These are phyloP conservation scores for Chaetophractus vellerosus DNA, from an alignment of 2,797 vertebrate genomes.

Conservation along the genomic window DNA sequence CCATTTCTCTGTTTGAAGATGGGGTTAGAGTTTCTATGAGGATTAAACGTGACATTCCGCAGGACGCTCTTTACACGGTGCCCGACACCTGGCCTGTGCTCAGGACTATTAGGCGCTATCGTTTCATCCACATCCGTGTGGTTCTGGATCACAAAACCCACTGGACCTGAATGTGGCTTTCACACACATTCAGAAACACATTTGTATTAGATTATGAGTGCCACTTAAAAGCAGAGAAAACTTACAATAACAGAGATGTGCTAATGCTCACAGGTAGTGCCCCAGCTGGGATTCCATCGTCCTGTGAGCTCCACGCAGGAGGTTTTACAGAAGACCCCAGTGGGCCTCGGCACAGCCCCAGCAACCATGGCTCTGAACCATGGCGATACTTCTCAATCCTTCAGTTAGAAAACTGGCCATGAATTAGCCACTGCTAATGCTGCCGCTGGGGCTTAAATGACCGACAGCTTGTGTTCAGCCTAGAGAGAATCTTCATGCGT, in stretches of 20 bases:
- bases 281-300: fast-evolving
- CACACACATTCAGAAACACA: not conserved
- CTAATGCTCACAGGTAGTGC: not conserved
- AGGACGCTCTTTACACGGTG: not conserved
- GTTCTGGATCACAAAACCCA: not conserved
- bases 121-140: not conserved
- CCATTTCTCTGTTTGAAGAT: not conserved
- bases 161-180: not conserved
- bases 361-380: not conserved
- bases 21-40: not conserved
- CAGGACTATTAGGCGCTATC: no score
- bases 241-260: not conserved
- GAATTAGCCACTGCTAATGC: not conserved
- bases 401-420: not conserved
- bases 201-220: not conserved
- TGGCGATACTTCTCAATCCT: not conserved
- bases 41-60: no score
- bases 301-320: not conserved
- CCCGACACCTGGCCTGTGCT: not conserved
- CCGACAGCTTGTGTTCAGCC: not conserved
- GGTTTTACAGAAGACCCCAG: not conserved
- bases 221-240: not conserved
- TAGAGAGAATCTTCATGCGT: no score
- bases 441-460: not conserved
- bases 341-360: no score